phyloP scores from a whole-genome alignment of 2,797 vertebrate genomes.

The Pantherophis vulpinus region DNA sequence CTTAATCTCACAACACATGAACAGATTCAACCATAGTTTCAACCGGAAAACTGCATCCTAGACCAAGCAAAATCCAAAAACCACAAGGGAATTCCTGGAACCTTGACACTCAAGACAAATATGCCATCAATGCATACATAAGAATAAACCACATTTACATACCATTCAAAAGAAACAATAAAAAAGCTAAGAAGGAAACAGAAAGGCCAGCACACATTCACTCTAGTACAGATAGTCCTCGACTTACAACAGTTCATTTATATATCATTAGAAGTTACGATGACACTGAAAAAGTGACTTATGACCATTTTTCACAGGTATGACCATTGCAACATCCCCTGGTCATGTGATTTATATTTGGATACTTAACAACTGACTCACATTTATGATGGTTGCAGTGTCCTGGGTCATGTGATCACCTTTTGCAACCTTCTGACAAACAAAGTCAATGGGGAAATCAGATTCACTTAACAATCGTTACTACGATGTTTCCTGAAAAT shows the following conservation, averaged over 20 bases:
- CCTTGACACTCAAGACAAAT: neutral
- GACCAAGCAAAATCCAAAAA: neutral
- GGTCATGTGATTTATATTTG: neutral
- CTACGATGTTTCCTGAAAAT: too few relatives aligned
- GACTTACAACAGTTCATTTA: neutral
- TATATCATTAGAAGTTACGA: neutral
- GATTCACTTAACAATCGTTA: neutral
- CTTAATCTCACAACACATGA: neutral
- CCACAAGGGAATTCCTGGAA: neutral
- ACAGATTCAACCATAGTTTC: neutral
- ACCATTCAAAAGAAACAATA: neutral
- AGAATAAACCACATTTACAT: neutral
- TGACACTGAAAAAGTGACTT: neutral
- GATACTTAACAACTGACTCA: neutral
- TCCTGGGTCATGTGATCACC: neutral
- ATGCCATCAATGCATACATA: neutral
- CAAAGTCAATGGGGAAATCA: neutral
- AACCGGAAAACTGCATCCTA: neutral
- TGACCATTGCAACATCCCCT: neutral
- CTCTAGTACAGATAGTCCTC: neutral
- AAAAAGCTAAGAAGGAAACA: neutral
- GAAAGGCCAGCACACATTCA: neutral
- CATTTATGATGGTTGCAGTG: neutral
- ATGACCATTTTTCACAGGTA: neutral
- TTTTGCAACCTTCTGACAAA: neutral